Evolutionary conservation across 2,113 vertebrate genomes (phyloP).

Genomic region (Lophotis ruficrista): DNA sequence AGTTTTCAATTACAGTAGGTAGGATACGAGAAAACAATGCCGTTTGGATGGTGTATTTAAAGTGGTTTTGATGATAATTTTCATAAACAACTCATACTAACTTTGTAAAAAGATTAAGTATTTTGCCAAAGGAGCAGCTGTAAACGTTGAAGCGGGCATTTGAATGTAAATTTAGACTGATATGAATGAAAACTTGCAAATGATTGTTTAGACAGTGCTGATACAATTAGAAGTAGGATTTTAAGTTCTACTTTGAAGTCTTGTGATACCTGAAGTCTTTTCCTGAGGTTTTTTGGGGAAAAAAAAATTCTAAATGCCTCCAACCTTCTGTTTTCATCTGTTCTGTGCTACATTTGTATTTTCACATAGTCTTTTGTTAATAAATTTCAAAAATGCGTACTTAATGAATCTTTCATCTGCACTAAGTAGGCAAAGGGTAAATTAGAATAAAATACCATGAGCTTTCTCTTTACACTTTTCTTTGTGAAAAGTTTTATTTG

Average conservation of each 20-base stretch:
- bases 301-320: not conserved
- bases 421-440: not conserved
- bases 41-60: slow-evolving; percentile 67
- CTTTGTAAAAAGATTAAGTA: slow-evolving; percentile 14
- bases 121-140: slow-evolving; percentile 38
- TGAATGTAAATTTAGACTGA: slow-evolving; percentile 15
- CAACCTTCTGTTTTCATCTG: not conserved
- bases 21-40: slow-evolving; percentile 76
- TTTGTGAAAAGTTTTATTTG: not conserved
- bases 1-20: slow-evolving; percentile 83
- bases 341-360: not conserved
- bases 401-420: not conserved
- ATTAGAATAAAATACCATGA: not conserved
- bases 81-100: slow-evolving; percentile 29
- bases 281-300: not conserved
- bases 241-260: not conserved
- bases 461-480: not conserved
- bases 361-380: not conserved
- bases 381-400: not conserved
- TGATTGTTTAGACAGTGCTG: not conserved
- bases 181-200: slow-evolving; percentile 31
- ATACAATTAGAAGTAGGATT: not conserved
- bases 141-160: slow-evolving; percentile 27
- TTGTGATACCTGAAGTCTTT: not conserved
- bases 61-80: slow-evolving; percentile 63